Percentiles rank a stretch among this genome's conserved stretches.
phyloP scores from a whole-genome alignment of 2,888 invertebrate species.

The Danaus chrysippus region DNA sequence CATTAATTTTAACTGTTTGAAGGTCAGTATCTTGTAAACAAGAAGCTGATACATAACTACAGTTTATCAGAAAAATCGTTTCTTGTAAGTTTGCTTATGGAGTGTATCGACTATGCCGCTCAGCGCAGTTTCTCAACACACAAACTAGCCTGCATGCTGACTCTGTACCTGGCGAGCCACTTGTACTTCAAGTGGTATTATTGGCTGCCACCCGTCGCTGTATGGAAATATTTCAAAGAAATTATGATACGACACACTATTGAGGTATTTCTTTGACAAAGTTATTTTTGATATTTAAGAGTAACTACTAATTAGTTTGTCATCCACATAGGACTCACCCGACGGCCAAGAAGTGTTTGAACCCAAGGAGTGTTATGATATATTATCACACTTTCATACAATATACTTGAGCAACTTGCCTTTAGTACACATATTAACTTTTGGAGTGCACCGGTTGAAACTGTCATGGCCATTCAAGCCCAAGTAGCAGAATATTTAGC shows the following conservation, averaged over 20 bases:
- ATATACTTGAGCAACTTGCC: constrained; percentile 64
- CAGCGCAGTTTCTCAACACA: constrained; percentile 51
- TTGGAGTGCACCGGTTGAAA: constrained; percentile 56
- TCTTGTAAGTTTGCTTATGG: constrained; percentile 47
- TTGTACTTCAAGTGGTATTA: constrained; percentile 62
- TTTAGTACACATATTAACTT: constrained; percentile 60
- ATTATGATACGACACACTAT: constrained; percentile 63
- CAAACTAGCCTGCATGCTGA: constrained; percentile 55
- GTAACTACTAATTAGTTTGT: background rate
- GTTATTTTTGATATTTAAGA: background rate
- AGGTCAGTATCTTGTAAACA: constrained; percentile 54
- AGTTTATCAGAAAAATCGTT: constrained; percentile 53
- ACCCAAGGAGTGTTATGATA: constrained; percentile 64
- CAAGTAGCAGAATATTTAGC: constrained; percentile 28
- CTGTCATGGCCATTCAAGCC: constrained; percentile 60
- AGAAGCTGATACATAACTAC: constrained; percentile 50
- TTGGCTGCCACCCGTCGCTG: constrained; percentile 51
- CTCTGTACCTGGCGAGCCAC: constrained; percentile 57
- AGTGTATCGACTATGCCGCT: constrained; percentile 59
- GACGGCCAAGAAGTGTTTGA: constrained; percentile 60
- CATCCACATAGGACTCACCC: constrained; percentile 55
- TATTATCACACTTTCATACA: constrained; percentile 66
- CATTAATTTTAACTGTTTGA: constrained; percentile 15
- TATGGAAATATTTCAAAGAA: constrained; percentile 66
- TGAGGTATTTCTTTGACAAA: constrained; percentile 43